phyloP scores from a whole-genome alignment of 2,888 invertebrate species.

The Notodonta ziczac region DNA sequence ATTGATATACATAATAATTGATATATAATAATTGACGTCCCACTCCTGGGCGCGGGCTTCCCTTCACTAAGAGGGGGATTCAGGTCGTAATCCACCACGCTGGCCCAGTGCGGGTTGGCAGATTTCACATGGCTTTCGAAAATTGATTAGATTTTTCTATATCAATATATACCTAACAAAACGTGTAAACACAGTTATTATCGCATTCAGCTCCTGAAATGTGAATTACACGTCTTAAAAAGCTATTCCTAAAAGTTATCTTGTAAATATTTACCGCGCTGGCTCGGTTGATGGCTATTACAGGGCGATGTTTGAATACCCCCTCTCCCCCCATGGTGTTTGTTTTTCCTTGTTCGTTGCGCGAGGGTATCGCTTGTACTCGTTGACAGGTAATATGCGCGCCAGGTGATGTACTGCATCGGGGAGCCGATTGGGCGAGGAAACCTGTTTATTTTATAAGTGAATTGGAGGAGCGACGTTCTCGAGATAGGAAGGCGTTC shows the following conservation, averaged over 20 bases:
- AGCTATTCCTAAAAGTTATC: slow-evolving; percentile 36
- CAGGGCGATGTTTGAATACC: slow-evolving; percentile 47
- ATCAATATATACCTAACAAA: no score
- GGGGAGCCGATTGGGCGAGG: slow-evolving; percentile 40
- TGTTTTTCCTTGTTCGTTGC: slow-evolving; percentile 56
- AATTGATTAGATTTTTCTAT: no score
- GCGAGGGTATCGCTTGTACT: slow-evolving; percentile 56
- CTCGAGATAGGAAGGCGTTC: neutral
- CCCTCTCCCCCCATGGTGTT: slow-evolving; percentile 45
- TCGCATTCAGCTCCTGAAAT: slow-evolving; percentile 16
- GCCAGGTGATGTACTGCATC: slow-evolving; percentile 58
- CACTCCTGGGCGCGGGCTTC: no score
- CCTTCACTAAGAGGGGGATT: no score
- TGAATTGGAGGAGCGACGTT: neutral
- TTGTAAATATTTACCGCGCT: slow-evolving; percentile 58
- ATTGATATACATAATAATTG: no score
- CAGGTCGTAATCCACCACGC: no score
- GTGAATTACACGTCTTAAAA: slow-evolving; percentile 16
- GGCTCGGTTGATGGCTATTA: slow-evolving; percentile 58
- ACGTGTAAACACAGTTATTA: slow-evolving; percentile 13
- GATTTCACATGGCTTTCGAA: no score
- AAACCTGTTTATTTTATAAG: slow-evolving; percentile 23
- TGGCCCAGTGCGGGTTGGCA: no score
- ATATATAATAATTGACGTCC: no score
- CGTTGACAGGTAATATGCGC: slow-evolving; percentile 71